These are phyloP conservation scores for Catostomus latipinnis DNA, from an alignment of 2,797 vertebrate genomes.

Conservation along the genomic window DNA sequence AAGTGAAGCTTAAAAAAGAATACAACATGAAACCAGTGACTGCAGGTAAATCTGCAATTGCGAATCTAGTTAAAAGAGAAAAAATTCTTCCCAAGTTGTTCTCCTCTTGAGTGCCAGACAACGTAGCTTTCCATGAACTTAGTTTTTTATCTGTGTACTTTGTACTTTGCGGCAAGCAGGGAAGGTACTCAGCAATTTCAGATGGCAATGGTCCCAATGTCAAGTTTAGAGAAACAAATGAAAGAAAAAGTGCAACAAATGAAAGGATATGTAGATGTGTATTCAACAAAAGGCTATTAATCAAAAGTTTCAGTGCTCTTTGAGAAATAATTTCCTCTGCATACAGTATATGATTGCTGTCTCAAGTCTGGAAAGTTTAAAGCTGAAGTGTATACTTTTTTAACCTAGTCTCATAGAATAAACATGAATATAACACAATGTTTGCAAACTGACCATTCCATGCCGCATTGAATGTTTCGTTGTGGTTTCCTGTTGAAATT, in stretches of 20 bases:
- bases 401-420: too few species aligned
- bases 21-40: not conserved
- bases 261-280: constrained; percentile 16
- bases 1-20: not conserved
- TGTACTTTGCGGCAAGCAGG: constrained; percentile 19
- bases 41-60: constrained; percentile 1
- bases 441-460: too few species aligned
- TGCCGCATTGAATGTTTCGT: too few species aligned
- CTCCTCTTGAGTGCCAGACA: constrained; percentile 22
- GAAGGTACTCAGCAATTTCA: constrained; percentile 22
- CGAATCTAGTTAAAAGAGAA: constrained; percentile 14
- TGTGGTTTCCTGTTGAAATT: too few species aligned
- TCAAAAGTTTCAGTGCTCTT: constrained; percentile 19
- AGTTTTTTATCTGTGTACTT: constrained; percentile 15
- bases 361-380: constrained; percentile 4
- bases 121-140: constrained; percentile 20
- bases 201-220: constrained; percentile 11
- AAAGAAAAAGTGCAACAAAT: constrained; percentile 18
- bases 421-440: too few species aligned
- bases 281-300: constrained; percentile 23
- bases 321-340: not conserved
- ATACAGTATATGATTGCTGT: not conserved
- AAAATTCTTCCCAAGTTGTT: constrained; percentile 29
- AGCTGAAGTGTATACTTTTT: too few species aligned
- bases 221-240: constrained; percentile 19